Conservation (phyloP, 1,140 invertebrate genomes). For the Ceratosolen fusciceps region DNA sequence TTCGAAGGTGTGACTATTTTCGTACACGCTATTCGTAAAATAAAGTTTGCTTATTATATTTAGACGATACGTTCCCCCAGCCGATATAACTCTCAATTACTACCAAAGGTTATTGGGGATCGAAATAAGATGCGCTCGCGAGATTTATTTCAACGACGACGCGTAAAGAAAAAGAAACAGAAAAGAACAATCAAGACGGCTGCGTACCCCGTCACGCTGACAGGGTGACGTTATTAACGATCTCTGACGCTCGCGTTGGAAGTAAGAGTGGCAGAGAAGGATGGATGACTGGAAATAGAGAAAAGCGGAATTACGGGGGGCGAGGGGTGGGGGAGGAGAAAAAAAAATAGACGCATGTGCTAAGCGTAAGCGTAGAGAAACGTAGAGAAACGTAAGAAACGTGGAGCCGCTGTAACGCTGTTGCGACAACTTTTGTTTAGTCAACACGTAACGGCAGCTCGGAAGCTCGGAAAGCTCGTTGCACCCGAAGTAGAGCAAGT, state of each 20-base stretch:
- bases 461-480: conserved; percentile 16
- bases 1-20: no score
- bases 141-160: background rate
- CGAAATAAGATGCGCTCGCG: background rate
- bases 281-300: conserved; percentile 8
- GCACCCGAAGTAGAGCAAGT: conserved; percentile 1
- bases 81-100: background rate
- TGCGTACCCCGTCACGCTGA: background rate
- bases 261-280: background rate
- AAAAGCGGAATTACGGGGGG: background rate
- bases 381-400: no score
- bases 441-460: background rate
- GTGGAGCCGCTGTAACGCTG: no score
- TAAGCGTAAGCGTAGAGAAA: background rate
- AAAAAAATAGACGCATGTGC: background rate
- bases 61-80: background rate
- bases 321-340: background rate
- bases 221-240: conserved; percentile 24
- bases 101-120: background rate
- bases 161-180: background rate
- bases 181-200: background rate
- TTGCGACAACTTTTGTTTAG: conserved; percentile 13
- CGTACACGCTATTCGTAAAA: background rate
- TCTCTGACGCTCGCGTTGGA: conserved; percentile 11
- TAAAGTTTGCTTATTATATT: background rate